These are phyloP conservation scores for Turnix velox DNA, from an alignment of 2,113 vertebrate species.

Conservation along the genomic window DNA sequence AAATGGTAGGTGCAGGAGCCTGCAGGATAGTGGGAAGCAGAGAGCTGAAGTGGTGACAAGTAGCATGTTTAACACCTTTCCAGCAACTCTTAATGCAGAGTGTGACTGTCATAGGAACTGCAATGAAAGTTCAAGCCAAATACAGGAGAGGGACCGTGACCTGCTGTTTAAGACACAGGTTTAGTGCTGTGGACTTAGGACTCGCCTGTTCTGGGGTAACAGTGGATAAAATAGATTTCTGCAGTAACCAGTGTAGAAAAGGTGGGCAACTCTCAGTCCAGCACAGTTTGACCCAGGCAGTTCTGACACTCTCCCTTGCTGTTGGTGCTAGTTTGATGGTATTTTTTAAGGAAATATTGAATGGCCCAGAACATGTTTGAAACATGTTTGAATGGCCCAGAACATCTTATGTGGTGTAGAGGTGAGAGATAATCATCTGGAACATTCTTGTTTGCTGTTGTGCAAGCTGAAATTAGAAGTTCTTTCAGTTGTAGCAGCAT, in stretches of 20 bases:
- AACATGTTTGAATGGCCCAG: background rate
- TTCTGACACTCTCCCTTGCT: background rate
- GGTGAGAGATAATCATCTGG: background rate
- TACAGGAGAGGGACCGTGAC: background rate
- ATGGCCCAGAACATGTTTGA: background rate
- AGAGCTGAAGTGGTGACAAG: background rate
- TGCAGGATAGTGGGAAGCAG: background rate
- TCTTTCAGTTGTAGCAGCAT: accelerated
- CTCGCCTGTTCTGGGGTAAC: background rate
- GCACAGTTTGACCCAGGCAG: background rate
- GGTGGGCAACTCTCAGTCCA: background rate
- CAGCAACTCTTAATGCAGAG: background rate
- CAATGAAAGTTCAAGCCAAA: background rate
- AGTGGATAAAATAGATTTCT: background rate
- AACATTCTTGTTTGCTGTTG: background rate
- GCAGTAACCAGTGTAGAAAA: background rate
- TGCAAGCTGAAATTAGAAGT: background rate
- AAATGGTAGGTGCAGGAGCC: background rate
- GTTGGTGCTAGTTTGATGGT: background rate
- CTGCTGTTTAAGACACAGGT: background rate
- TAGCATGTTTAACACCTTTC: background rate
- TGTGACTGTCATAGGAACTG: background rate
- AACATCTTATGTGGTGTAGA: background rate
- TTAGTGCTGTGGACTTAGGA: background rate
- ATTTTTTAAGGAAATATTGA: background rate